Base-by-base conservation (phyloP, 1,140 invertebrate genomes). In the Saccostrea cuccullata region DNA sequence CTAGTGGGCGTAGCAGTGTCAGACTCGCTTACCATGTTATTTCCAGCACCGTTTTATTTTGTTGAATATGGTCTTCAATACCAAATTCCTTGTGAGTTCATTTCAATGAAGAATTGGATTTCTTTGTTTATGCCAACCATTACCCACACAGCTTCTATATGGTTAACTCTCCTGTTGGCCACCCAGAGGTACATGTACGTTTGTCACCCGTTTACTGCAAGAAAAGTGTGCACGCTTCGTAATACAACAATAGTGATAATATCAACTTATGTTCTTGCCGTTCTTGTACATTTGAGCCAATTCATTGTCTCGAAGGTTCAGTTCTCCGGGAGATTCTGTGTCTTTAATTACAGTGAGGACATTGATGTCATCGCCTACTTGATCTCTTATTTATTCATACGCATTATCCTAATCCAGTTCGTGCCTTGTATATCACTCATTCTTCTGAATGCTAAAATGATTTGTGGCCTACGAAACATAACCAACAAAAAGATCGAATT, bases 41-140 rank as follows among this genome's bases (percentile, higher is more conserved):
- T 90, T 55, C 89, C 89, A 82, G 89, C 89, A 5, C 89, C 89
- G 36, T 90, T 90, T 86, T 90, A 90, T 60, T 90, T 88, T 55
- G 87, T 88, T 20, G 64, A 87, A 30, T 86, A 86, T 70, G 86
- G 60, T 30, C 67, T 90, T 20, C 30, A 84, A 73, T 88, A 88
- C 40, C 58, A 56, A 11, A 47, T 73, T 6, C 47, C 73, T 11
- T 90, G 77, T 86, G 60, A 36, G 1, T 86, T 82, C 15, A 77
- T 87, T 73, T 70, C 87, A 67, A 47, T 85, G 4, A 73, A 82
- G 30, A 84, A 87, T 47, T 87, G 89, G 86, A 90, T 90, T 84
- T 85, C 87, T 30, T 23, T 90, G 11, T 90, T 88, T 40, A 60
- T 90, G 15, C 89, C 89, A 11, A 90, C 89, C 11, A 90, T 90